Evolutionary conservation across 2,113 vertebrate genomes (phyloP), one percentile per base, ranked within the genome.

Genomic region (Ariopsis seemanni): DNA sequence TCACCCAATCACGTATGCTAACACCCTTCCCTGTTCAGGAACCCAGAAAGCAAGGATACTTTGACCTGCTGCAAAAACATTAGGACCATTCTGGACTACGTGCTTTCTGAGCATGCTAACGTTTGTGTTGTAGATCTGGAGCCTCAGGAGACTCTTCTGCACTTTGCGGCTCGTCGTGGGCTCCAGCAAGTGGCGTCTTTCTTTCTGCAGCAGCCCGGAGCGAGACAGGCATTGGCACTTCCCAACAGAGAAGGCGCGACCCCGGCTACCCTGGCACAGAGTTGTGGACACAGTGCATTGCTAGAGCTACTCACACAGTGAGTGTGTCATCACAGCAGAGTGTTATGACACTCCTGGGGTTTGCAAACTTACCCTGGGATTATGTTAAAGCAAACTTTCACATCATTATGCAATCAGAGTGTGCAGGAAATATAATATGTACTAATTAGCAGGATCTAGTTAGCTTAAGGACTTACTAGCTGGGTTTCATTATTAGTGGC

Each of bases 61-160:
- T 71, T 84, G 22, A 67, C 42, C 42, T 22, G 82, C 62, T 22
- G 65, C 7, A 50, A 42, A 15, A 58, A 72, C 12, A 48, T 14
- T 50, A 2, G 7, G 0, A 27, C 42, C 89, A 11, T 34, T 74
- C 17, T 4, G 11, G 52, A 55, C 52, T n/a, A 81, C 17, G 7
- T 57, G 74, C 57, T 12, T 53, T 81, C 75, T 85, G 53, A 50
- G 9, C 25, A 6, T 62, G 22, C 52, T 52, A 4, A 27, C 20
- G 5, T 78, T 12, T 83, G 30, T 75, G 22, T 83, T 58, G n/a
- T 94, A 99, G 98, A 95, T 86, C 92, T 92, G 65, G 91, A 94
- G 80, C 97, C 97, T 58, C 97, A 96, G 88, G 98, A 99, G 88
- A 99, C 98, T 0, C 89, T 99, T 90, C 94, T 99, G 94, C 98